Conservation (phyloP, 2,888 invertebrate species). For the Amphipyra tragopoginis region DNA sequence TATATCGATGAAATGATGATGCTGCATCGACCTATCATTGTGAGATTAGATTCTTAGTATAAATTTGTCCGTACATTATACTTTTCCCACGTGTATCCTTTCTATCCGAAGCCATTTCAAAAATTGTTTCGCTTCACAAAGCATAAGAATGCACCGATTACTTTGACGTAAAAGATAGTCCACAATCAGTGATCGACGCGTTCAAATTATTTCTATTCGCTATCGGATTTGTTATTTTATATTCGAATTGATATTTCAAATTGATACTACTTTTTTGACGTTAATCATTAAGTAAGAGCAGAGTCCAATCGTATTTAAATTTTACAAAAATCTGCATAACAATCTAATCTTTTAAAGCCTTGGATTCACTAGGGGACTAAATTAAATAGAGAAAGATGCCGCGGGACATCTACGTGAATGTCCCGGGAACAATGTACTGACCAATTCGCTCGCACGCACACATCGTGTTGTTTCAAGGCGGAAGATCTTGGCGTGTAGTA, state of each 20-base stretch:
- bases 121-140: neutral
- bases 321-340: neutral
- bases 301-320: neutral
- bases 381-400: too few relatives aligned
- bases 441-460: too few relatives aligned
- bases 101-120: neutral
- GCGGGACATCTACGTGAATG: too few relatives aligned
- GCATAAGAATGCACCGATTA: conserved; percentile 16
- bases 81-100: conserved; percentile 1
- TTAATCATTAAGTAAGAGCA: conserved; percentile 16
- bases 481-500: neutral
- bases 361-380: too few relatives aligned
- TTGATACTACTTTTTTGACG: conserved; percentile 9
- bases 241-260: conserved; percentile 8
- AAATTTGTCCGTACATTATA: conserved; percentile 14
- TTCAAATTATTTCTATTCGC: conserved; percentile 3
- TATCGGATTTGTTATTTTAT: conserved; percentile 24
- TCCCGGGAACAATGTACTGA: too few relatives aligned
- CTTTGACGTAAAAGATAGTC: conserved; percentile 37
- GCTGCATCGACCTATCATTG: conserved; percentile 16
- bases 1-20: too few relatives aligned
- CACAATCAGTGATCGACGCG: conserved; percentile 27
- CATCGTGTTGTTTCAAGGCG: neutral
- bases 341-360: conserved; percentile 1
- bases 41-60: conserved; percentile 22